These are phyloP conservation scores for Amiota mariae DNA, from an alignment of 2,888 invertebrate genomes.

Conservation along the genomic window DNA sequence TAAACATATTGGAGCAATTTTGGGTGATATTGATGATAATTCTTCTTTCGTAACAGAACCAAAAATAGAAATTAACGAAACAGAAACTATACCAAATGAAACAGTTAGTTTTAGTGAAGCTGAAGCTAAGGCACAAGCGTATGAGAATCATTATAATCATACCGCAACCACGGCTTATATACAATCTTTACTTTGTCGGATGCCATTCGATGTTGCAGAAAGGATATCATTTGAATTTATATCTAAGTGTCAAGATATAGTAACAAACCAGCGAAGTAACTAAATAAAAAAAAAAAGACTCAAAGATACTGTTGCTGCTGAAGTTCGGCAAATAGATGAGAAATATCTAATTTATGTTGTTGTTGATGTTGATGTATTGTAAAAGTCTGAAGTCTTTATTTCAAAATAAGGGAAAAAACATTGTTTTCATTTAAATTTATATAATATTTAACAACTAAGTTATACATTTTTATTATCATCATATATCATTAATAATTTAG, in stretches of 20 bases:
- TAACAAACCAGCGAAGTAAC: background rate
- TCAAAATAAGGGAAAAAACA: background rate
- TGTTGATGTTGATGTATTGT: too few relatives aligned
- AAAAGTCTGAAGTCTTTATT: conserved; percentile 23
- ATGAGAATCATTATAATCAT: too few relatives aligned
- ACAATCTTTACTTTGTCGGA: background rate
- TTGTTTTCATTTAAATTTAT: conserved; percentile 10
- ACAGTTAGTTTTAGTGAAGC: background rate
- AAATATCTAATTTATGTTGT: background rate
- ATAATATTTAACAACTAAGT: background rate
- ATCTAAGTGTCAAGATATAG: background rate
- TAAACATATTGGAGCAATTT: too few relatives aligned
- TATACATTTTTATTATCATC: background rate
- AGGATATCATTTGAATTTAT: conserved; percentile 10
- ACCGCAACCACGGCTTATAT: background rate
- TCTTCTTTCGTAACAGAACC: too few relatives aligned
- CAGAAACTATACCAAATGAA: conserved; percentile 14
- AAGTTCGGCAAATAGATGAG: too few relatives aligned
- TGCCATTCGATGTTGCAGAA: background rate
- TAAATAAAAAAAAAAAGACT: background rate
- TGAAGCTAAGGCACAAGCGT: too few relatives aligned
- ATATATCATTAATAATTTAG: conserved; percentile 50
- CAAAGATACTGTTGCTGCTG: background rate
- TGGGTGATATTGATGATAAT: too few relatives aligned
- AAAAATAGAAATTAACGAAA: too few relatives aligned